Evolutionary conservation across 2,888 invertebrate species (phyloP).

Genomic region (Aquatica leii): DNA sequence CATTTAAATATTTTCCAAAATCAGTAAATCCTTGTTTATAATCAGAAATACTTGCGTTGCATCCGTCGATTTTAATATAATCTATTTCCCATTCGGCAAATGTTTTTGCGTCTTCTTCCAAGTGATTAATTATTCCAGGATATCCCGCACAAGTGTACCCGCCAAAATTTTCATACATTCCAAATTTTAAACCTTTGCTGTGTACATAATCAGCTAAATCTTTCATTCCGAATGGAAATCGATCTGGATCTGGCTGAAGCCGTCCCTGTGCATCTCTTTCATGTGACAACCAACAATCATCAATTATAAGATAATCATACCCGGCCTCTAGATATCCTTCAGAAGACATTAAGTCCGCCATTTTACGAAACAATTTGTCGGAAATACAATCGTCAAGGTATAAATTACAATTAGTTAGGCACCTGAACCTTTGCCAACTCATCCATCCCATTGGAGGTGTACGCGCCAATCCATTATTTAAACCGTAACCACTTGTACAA

Average conservation of each 20-base stretch:
- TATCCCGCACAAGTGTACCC: slow-evolving; percentile 79
- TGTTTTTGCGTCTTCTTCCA: slow-evolving; percentile 74
- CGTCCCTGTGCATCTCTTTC: slow-evolving; percentile 61
- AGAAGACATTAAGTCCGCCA: slow-evolving; percentile 65
- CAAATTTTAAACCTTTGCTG: slow-evolving; percentile 76
- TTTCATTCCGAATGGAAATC: slow-evolving; percentile 71
- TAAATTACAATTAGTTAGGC: slow-evolving; percentile 69
- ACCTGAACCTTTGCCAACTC: slow-evolving; percentile 73
- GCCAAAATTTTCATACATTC: slow-evolving; percentile 84
- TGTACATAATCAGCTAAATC: slow-evolving; percentile 72
- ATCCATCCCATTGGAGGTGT: slow-evolving; percentile 81
- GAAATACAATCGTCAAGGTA: slow-evolving; percentile 73
- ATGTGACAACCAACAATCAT: slow-evolving; percentile 70
- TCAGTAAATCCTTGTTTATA: slow-evolving; percentile 73
- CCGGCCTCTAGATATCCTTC: slow-evolving; percentile 70
- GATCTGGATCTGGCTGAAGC: slow-evolving; percentile 64
- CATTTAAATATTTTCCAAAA: slow-evolving; percentile 74
- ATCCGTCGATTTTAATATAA: slow-evolving; percentile 84
- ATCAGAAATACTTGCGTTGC: slow-evolving; percentile 68
- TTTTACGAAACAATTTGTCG: slow-evolving; percentile 64
- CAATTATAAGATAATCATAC: slow-evolving; percentile 68
- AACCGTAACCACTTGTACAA: slow-evolving; percentile 18
- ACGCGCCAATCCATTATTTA: slow-evolving; percentile 71
- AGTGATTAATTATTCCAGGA: slow-evolving; percentile 74
- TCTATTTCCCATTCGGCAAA: slow-evolving; percentile 84